These are phyloP conservation scores for Hydraecia micacea DNA, from an alignment of 2,888 invertebrate genomes.

Conservation along the genomic window DNA sequence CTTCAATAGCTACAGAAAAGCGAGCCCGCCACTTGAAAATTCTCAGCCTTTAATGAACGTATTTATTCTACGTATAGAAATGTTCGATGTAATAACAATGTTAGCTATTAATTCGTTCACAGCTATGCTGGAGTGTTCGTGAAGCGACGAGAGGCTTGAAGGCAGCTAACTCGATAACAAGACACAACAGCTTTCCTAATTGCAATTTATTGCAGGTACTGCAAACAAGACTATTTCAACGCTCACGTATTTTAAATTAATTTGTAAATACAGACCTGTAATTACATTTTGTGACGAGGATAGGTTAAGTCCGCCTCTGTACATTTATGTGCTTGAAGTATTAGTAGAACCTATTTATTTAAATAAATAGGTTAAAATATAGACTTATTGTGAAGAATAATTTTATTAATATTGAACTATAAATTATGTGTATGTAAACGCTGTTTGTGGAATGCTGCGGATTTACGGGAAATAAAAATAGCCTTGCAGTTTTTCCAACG, in stretches of 20 bases:
- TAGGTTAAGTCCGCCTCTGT: too few species aligned
- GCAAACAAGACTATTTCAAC: constrained; percentile 87
- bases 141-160: constrained; percentile 80
- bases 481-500: background rate
- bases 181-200: constrained; percentile 89
- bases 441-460: background rate
- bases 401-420: background rate
- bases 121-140: constrained; percentile 79
- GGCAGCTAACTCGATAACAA: constrained; percentile 90
- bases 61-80: constrained; percentile 43
- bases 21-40: background rate
- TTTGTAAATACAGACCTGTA: constrained; percentile 85
- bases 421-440: background rate
- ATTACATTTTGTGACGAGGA: constrained; percentile 75
- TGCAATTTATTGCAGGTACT: constrained; percentile 91
- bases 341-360: too few species aligned
- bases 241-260: constrained; percentile 90
- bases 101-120: constrained; percentile 82
- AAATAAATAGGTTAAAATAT: too few species aligned
- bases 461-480: background rate
- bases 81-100: constrained; percentile 70
- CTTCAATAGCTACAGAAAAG: background rate
- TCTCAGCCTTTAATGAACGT: constrained; percentile 17
- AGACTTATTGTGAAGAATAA: constrained; percentile 11
- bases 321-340: too few species aligned